Conservation (phyloP, 35 echinoderm and acorn worm species). For the Lytechinus variegatus region DNA sequence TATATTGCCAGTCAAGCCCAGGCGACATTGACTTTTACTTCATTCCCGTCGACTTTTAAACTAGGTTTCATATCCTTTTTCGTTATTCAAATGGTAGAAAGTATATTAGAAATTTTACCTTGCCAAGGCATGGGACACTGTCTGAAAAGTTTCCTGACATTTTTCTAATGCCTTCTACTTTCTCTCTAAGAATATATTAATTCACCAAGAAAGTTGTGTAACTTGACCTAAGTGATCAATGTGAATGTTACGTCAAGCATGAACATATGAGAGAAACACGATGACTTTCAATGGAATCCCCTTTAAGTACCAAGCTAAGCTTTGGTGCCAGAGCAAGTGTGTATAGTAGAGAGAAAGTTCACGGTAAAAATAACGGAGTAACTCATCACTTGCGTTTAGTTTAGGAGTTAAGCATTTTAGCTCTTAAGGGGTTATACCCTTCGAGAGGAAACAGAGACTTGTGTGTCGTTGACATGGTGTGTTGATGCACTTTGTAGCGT, state of each 20-base stretch:
- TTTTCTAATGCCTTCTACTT: not conserved
- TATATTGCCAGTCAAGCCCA: no score
- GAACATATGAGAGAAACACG: not conserved
- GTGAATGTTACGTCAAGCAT: not conserved
- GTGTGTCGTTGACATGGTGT: not conserved
- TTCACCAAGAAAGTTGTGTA: not conserved
- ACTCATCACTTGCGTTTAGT: not conserved
- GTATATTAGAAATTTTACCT: no score
- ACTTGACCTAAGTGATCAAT: not conserved
- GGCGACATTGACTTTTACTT: no score
- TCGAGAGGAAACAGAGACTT: not conserved
- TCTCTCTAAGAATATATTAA: not conserved
- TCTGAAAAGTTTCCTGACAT: not conserved
- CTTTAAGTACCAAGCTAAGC: not conserved
- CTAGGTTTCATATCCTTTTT: no score
- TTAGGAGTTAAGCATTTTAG: not conserved
- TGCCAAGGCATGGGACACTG: not conserved
- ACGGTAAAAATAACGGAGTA: not conserved
- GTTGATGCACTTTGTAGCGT: not conserved
- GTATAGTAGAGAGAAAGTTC: not conserved
- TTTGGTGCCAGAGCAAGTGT: not conserved
- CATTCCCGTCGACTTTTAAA: no score
- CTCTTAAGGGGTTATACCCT: not conserved
- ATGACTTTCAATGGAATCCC: not conserved
- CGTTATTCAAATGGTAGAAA: no score